Base-by-base conservation (phyloP, 2,113 vertebrate species). In the Psilopogon haemacephalus region DNA sequence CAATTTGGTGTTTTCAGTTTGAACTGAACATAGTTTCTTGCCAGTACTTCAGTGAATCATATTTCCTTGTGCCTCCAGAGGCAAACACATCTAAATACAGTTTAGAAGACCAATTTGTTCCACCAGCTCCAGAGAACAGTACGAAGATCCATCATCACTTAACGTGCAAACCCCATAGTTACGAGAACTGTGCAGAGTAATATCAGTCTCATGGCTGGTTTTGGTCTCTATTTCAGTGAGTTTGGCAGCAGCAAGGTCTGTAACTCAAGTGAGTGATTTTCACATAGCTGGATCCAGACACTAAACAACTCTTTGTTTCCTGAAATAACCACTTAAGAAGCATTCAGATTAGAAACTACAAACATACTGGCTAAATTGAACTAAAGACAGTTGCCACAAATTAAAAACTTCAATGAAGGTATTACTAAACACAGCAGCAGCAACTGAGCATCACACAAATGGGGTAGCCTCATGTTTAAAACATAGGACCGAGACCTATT, bases 291-390 rank as follows among this genome's bases (percentile, higher is more conserved):
- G 64, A 92, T 85, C 5, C 89, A 84, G 82, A 83, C 9, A 5
- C 74, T 10, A 32, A 90, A 85, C 46, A 56, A 87, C 35, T 59
- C 63, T 67, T 94, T 93, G 68, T 71, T 90, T 90, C 81, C 74
- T 59, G 78, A 52, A 88, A 77, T 56, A 94, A 84, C 37, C 62
- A 77, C 69, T 91, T 94, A 77, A 0, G 35, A 72, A 91, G 38
- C 56, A 81, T 68, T 35, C 65, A 90, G 76, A 90, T 91, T 84
- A 79, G 82, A 83, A 89, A 90, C 64, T 68, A 88, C 60, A 94
- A 91, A 86, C 65, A 77, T 89, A 91, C 15, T 81, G 82, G 56
- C 72, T 94, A 94, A 92, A 91, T 6, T 77, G 56, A 94, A 92
- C 80, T 83, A 91, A 82, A 93, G 64, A 84, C 74, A 93, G 72